Conservation (phyloP, 92 coral and sea anemone species). For the Zoanthus gigantus region DNA sequence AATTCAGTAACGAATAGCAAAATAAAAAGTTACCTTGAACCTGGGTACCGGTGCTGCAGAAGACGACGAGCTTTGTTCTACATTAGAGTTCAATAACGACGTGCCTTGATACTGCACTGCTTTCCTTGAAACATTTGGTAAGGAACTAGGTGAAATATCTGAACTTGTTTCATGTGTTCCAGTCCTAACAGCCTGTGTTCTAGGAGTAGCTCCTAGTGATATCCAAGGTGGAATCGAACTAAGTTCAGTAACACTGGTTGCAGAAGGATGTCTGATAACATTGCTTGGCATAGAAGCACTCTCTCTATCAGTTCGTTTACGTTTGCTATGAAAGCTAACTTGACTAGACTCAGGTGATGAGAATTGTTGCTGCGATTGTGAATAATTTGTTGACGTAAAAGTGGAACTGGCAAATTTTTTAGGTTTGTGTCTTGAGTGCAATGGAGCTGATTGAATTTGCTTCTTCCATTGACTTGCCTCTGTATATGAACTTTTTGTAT, state of each 20-base stretch:
- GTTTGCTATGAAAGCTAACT: conserved; percentile 4
- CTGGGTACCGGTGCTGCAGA: neutral
- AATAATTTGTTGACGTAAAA: conserved; percentile 21
- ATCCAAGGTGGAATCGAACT: conserved; percentile 23
- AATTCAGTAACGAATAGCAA: too few species aligned
- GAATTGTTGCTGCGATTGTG: neutral
- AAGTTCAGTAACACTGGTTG: conserved; percentile 4
- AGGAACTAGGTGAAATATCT: neutral
- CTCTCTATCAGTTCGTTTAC: conserved; percentile 18
- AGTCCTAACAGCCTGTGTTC: neutral
- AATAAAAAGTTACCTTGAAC: neutral
- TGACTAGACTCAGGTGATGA: neutral
- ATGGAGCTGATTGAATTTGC: neutral
- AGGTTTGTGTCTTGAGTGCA: conserved; percentile 9
- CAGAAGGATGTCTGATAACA: conserved; percentile 3
- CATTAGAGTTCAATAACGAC: neutral
- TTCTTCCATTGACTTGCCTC: conserved; percentile 5
- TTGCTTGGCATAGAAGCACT: neutral
- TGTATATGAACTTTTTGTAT: neutral
- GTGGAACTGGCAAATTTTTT: conserved; percentile 6
- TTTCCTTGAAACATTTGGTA: neutral
- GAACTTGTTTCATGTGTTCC: neutral
- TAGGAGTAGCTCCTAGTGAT: conserved; percentile 12
- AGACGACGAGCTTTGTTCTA: neutral
- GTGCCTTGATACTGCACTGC: conserved; percentile 26